These are phyloP conservation scores for Conops quadrifasciatus DNA, from an alignment of 2,888 invertebrate genomes.

Conservation along the genomic window DNA sequence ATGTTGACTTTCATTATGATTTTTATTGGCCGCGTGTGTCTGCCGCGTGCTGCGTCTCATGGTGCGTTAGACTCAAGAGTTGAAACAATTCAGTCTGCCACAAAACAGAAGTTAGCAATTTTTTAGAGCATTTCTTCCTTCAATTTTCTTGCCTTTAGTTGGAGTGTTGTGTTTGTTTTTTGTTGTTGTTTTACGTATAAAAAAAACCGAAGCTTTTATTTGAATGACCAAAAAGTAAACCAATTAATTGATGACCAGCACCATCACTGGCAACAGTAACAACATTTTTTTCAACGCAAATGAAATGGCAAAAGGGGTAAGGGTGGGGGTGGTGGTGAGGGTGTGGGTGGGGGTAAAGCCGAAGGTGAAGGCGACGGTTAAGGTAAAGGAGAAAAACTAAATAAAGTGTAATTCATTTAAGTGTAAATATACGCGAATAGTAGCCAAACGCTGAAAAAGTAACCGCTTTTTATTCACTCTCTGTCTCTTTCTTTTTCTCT, in stretches of 20 bases:
- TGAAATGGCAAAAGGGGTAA: too few species aligned
- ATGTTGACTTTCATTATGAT: too few species aligned
- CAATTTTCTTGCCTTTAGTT: not conserved
- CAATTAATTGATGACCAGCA: constrained; percentile 25
- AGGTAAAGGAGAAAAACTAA: not conserved
- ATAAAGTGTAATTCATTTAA: not conserved
- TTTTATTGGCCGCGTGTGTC: too few species aligned
- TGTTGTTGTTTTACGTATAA: not conserved
- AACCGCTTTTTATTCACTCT: not conserved
- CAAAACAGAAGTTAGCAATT: not conserved
- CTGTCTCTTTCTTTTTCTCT: too few species aligned
- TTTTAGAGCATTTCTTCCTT: constrained; percentile 4
- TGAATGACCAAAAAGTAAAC: constrained; percentile 32
- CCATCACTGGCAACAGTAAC: too few species aligned
- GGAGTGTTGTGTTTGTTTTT: not conserved
- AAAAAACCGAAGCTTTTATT: constrained; percentile 5
- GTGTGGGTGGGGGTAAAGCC: not conserved
- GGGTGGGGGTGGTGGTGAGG: too few species aligned
- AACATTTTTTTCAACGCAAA: too few species aligned
- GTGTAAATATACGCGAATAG: not conserved
- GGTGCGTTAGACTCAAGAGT: not conserved
- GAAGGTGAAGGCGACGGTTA: not conserved
- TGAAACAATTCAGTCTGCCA: not conserved
- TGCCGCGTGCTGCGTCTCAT: not conserved
- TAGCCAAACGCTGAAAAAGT: not conserved